Base-by-base conservation (phyloP, 1,140 invertebrate genomes). In the Cardiocondyla obscurior region DNA sequence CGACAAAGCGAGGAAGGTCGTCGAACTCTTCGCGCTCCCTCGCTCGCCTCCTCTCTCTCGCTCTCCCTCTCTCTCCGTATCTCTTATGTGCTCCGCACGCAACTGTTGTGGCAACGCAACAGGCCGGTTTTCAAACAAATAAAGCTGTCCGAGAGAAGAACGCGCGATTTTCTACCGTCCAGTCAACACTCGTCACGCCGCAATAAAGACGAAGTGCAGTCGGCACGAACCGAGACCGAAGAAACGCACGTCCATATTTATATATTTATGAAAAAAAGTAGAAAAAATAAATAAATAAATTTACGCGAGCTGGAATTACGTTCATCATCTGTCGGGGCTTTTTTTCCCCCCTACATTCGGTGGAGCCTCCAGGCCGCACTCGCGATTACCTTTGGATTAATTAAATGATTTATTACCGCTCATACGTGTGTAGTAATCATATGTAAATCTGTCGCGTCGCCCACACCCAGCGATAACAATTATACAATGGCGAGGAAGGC, bases 1-100 rank as follows among this genome's bases (percentile, higher is more conserved):
- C 72, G 81, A 85, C 83, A 85, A 85, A 51, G 36, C 36, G 22
- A 39, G 46, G 39, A 85, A 85, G 89, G 90, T 90, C 90, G 83
- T 86, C 84, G 90, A 91, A 90, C 90, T 67, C 76, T 53, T 62
- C 74, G 46, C 70, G 33, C 58, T 62, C 19, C 58, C 19, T 39
- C n/a, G 1, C n/a, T 36, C 58, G 3, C 30, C n/a, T 7, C 36
- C 30, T 65, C 69, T 73, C 42, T 57, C 49, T 33, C 72, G 65
- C 69, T 73, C 39, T 58, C 33, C 12, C 46, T 73, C 36, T 57
- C 49, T 74, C 10, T 28, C 39, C 39, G 12, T 51, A 49, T 55
- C 60, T 76, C 28, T 51, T 36, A 19, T 39, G 62, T 36, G 14
- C 33, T 44, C 39, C 39, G 70, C 42, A 76, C 36, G 72, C 64